Conservation (phyloP, 2,113 vertebrate species). For the Sturnira hondurensis region DNA sequence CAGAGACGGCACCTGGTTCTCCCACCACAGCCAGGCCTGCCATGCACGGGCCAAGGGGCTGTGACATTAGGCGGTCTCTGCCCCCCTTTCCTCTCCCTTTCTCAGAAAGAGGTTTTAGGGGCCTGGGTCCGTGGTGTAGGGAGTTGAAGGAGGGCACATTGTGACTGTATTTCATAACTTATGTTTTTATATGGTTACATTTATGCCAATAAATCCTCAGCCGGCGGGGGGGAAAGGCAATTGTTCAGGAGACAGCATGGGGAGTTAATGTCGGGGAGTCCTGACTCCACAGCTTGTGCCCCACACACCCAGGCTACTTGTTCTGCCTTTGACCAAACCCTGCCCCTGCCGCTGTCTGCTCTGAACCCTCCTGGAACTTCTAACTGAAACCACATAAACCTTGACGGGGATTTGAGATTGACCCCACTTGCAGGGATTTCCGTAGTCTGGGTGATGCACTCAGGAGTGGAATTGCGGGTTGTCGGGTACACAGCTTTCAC, state of each 20-base stretch:
- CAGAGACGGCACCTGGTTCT: slow-evolving; percentile 52
- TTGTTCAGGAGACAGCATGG: neutral
- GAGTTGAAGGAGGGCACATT: too few species aligned
- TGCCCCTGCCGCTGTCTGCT: neutral
- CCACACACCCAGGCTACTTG: neutral
- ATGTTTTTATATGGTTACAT: too few species aligned
- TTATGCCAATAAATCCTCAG: too few species aligned
- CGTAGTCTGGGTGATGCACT: neutral
- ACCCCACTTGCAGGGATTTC: neutral
- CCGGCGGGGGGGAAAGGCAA: too few species aligned
- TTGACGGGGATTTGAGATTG: neutral
- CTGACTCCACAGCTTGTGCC: neutral
- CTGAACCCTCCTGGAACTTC: neutral
- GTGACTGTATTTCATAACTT: too few species aligned
- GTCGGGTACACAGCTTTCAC: too few species aligned
- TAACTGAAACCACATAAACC: neutral
- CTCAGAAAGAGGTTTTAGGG: slow-evolving; percentile 60
- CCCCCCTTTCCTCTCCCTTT: slow-evolving; percentile 24
- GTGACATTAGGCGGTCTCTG: neutral
- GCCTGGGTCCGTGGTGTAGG: slow-evolving; percentile 6
- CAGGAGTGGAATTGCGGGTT: neutral
- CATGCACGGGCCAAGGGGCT: neutral
- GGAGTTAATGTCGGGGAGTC: neutral
- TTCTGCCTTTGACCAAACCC: neutral
- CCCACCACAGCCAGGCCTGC: neutral